Conservation (phyloP, 2,113 vertebrate species). For the Oryzias woworae region DNA sequence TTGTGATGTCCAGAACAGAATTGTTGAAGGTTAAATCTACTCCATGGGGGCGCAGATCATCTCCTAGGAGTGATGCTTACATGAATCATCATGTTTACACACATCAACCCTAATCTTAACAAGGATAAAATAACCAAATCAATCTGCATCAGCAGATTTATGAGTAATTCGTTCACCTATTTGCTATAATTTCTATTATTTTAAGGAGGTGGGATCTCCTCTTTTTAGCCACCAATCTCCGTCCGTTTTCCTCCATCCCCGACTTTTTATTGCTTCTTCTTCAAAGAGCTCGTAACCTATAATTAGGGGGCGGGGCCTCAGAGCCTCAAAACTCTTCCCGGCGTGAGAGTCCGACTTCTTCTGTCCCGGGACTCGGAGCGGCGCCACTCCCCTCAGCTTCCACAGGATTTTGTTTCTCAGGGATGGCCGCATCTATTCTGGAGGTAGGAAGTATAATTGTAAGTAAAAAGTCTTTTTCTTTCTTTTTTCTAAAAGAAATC, state of each 20-base stretch:
- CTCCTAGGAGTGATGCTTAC: conserved; percentile 4
- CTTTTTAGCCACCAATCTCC: conserved; percentile 61
- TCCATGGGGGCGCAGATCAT: too few relatives aligned
- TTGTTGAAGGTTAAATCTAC: too few relatives aligned
- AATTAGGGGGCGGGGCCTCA: conserved; percentile 82
- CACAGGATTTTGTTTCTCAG: conserved; percentile 80
- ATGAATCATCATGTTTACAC: conserved; percentile 19
- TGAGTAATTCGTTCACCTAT: conserved; percentile 68
- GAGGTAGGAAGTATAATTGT: conserved; percentile 79
- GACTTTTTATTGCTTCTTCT: conserved; percentile 75
- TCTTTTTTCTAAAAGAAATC: neutral
- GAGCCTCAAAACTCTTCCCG: conserved; percentile 77
- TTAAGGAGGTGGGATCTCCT: conserved; percentile 63
- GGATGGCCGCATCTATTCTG: conserved; percentile 84
- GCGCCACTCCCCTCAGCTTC: conserved; percentile 67
- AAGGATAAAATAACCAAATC: conserved; percentile 20
- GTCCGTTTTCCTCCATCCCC: conserved; percentile 52
- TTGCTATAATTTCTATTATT: conserved; percentile 45
- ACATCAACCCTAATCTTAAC: conserved; percentile 44
- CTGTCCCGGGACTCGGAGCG: conserved; percentile 75
- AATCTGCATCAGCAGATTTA: conserved; percentile 63
- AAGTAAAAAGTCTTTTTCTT: conserved; percentile 48
- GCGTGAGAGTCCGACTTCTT: conserved; percentile 70
- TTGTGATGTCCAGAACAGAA: too few relatives aligned
- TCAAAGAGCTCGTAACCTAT: conserved; percentile 76